Percentiles rank a stretch among this genome's conserved stretches.
Conservation (phyloP, 2,888 invertebrate species). For the Tenodera sinensis region DNA sequence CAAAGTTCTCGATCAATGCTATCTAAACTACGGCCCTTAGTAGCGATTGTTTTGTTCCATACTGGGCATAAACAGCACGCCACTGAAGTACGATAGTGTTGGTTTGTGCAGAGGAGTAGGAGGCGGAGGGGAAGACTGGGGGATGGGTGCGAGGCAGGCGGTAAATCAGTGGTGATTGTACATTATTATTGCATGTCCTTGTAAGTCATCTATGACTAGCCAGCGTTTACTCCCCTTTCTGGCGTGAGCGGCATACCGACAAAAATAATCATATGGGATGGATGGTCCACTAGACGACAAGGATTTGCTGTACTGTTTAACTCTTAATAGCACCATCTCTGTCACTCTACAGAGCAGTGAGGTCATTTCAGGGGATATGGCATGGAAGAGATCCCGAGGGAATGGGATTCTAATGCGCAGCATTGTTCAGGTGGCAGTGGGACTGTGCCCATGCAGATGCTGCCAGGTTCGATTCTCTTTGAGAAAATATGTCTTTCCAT, state of each 20-base stretch:
- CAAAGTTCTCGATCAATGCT: too few relatives aligned
- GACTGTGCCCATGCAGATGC: too few relatives aligned
- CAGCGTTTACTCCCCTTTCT: constrained; percentile 1
- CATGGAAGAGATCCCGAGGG: background rate
- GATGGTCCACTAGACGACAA: background rate
- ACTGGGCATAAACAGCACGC: background rate
- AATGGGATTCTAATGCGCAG: background rate
- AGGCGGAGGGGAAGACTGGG: background rate
- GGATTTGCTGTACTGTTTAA: background rate
- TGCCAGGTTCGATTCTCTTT: background rate
- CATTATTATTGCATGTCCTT: constrained; percentile 4
- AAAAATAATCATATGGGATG: background rate
- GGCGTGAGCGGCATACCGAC: background rate
- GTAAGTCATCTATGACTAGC: constrained; percentile 1
- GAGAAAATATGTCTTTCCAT: background rate
- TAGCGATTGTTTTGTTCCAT: background rate
- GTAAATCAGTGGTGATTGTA: constrained; percentile 8
- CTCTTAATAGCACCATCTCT: background rate
- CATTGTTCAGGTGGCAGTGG: background rate
- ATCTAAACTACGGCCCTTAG: too few relatives aligned
- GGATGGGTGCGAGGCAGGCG: background rate
- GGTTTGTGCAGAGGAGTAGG: background rate
- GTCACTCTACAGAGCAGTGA: background rate
- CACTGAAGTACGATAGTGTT: background rate
- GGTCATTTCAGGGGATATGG: too few relatives aligned